These are phyloP conservation scores for Moxostoma hubbsi DNA, from an alignment of 2,797 vertebrate species.

Conservation along the genomic window DNA sequence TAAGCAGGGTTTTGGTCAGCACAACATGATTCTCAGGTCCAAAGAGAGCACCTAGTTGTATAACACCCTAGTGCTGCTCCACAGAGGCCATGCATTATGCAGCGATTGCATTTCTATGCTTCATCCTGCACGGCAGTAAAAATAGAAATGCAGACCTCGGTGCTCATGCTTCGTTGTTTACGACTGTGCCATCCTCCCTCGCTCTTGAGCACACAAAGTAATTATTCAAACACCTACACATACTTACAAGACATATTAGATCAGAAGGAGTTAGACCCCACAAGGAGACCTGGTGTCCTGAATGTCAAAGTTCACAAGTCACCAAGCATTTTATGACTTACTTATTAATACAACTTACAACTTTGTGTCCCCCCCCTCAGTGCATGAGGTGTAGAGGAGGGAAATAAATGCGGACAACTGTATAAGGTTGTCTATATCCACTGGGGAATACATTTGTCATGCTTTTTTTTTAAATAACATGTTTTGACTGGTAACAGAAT, in stretches of 20 bases:
- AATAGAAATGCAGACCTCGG: slow-evolving; percentile 74
- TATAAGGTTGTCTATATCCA: slow-evolving; percentile 17
- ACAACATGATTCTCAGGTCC: slow-evolving; percentile 34
- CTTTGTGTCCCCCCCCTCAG: slow-evolving; percentile 48
- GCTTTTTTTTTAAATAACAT: neutral
- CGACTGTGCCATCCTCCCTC: slow-evolving; percentile 66
- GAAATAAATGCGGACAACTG: neutral
- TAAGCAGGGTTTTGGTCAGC: slow-evolving; percentile 16
- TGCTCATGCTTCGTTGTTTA: slow-evolving; percentile 73
- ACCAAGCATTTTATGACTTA: slow-evolving; percentile 71
- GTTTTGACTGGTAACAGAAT: slow-evolving; percentile 15
- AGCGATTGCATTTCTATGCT: slow-evolving; percentile 73
- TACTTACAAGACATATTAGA: neutral
- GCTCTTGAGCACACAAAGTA: slow-evolving; percentile 36
- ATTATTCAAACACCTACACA: slow-evolving; percentile 38
- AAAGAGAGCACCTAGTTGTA: slow-evolving; percentile 58
- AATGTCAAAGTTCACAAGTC: slow-evolving; percentile 65
- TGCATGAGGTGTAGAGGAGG: neutral
- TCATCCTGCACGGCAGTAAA: slow-evolving; percentile 71
- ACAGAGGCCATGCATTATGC: slow-evolving; percentile 73
- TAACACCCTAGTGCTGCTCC: slow-evolving; percentile 64
- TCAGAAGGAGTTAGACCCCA: slow-evolving; percentile 58
- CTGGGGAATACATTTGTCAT: neutral
- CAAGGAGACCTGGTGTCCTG: slow-evolving; percentile 65
- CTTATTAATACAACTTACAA: slow-evolving; percentile 63